A percentile compares a stretch with the other conserved stretches of the same genome.
Evolutionary conservation across 2,888 invertebrate genomes (phyloP).

Genomic region (Limnephilus lunatus): DNA sequence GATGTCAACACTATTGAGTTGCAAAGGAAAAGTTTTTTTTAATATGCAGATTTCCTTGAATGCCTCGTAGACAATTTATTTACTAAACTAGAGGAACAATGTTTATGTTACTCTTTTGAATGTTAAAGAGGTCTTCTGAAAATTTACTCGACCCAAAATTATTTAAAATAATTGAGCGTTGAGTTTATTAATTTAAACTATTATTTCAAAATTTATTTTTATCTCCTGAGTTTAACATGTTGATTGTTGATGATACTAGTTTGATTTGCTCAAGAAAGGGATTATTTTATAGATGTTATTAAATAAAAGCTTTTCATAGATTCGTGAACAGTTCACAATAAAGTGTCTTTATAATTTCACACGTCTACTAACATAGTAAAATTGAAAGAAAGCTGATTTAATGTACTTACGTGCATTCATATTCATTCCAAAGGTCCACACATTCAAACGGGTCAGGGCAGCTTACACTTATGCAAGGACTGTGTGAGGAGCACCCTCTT

Average conservation of each 20-base stretch:
- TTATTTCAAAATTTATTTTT: neutral
- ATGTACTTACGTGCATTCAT: conserved; percentile 76
- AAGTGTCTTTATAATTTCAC: neutral
- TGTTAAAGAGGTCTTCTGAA: neutral
- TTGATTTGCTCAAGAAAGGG: neutral
- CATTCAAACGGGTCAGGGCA: conserved; percentile 75
- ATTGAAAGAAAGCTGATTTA: neutral
- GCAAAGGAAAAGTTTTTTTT: no score
- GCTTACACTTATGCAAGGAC: conserved; percentile 74
- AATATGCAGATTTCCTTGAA: neutral
- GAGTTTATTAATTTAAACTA: neutral
- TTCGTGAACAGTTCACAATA: neutral
- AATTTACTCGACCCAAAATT: neutral
- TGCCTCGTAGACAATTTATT: neutral
- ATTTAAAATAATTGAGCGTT: no score
- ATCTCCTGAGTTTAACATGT: neutral
- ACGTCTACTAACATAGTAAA: neutral
- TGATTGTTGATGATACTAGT: neutral
- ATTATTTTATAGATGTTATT: neutral
- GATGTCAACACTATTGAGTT: neutral
- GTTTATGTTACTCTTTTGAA: neutral
- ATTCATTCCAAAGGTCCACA: conserved; percentile 78
- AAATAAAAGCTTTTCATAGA: neutral
- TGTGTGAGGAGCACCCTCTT: conserved; percentile 76
- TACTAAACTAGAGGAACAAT: neutral